A percentile compares a stretch with the other conserved stretches of the same genome.
phyloP scores from a whole-genome alignment of 2,113 vertebrate genomes.

The Phalacrocorax carbo region DNA sequence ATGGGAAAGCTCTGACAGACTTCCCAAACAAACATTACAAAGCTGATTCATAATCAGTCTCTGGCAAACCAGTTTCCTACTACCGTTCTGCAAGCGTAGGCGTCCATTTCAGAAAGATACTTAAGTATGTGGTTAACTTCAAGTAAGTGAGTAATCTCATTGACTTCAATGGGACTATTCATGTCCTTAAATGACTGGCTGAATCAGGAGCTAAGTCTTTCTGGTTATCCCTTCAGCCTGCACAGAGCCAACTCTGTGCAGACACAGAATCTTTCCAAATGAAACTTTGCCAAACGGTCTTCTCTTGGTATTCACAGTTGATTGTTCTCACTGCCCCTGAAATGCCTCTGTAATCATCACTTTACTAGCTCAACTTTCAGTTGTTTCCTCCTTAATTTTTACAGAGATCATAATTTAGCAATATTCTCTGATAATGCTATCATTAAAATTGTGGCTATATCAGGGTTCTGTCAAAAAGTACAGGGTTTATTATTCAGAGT shows the following conservation, averaged over 20 bases:
- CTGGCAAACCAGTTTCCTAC: conserved; percentile 4
- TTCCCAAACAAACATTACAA: not conserved
- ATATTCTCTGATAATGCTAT: not conserved
- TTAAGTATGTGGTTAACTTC: conserved; percentile 7
- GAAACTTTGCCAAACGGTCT: not conserved
- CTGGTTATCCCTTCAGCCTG: not conserved
- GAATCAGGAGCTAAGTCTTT: conserved; percentile 15
- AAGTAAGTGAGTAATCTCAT: not conserved
- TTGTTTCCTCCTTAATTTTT: conserved; percentile 4
- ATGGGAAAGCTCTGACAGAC: conserved; percentile 15
- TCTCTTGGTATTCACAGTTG: not conserved
- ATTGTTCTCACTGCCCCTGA: not conserved
- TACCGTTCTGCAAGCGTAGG: not conserved
- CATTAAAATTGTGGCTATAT: conserved; percentile 20
- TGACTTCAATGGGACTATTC: conserved; percentile 17
- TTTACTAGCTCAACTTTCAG: not conserved
- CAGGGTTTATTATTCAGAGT: not conserved
- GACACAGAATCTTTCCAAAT: not conserved
- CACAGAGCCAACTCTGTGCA: not conserved
- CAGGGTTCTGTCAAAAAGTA: conserved; percentile 12
- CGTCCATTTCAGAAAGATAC: not conserved
- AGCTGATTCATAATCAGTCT: not conserved
- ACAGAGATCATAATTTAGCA: not conserved
- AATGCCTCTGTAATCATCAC: not conserved
- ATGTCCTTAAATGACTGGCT: conserved; percentile 16